Percentiles rank a stretch among this genome's conserved stretches.
phyloP scores from a whole-genome alignment of 2,888 invertebrate genomes.

The Cheilosia vulpina region DNA sequence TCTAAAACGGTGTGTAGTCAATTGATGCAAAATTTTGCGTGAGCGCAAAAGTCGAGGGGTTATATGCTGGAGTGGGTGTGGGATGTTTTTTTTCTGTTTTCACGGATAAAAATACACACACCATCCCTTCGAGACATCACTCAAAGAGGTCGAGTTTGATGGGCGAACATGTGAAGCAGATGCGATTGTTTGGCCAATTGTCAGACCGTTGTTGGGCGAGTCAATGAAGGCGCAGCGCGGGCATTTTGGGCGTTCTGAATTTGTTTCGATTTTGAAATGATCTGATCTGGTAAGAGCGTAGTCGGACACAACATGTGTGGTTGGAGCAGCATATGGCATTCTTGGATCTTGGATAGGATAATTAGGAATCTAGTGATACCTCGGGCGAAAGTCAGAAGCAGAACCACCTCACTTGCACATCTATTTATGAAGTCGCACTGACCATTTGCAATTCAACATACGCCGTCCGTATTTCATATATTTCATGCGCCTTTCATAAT shows the following conservation, averaged over 20 bases:
- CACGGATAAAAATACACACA: conserved; percentile 51
- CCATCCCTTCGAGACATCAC: conserved; percentile 58
- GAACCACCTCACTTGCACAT: too few relatives aligned
- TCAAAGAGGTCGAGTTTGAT: conserved; percentile 46
- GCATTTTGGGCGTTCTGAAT: conserved; percentile 37
- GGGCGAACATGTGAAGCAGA: conserved; percentile 60
- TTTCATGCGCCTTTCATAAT: conserved; percentile 38
- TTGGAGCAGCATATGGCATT: too few relatives aligned
- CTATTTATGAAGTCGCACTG: too few relatives aligned
- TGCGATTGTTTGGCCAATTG: conserved; percentile 53
- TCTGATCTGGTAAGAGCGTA: neutral
- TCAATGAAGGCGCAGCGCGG: conserved; percentile 15
- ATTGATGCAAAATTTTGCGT: conserved; percentile 19
- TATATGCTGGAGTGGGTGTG: conserved; percentile 43
- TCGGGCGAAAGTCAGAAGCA: too few relatives aligned
- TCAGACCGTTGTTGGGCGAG: conserved; percentile 34
- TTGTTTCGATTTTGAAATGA: conserved; percentile 16
- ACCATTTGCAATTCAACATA: conserved; percentile 14
- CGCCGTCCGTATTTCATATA: neutral
- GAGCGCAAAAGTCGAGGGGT: conserved; percentile 44
- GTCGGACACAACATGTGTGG: neutral
- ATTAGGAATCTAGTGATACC: too few relatives aligned
- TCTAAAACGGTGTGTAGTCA: conserved; percentile 53
- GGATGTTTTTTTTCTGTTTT: conserved; percentile 4
- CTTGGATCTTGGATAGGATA: too few relatives aligned